Base-by-base conservation (phyloP, 1,140 invertebrate genomes). In the Leptinotarsa defecta region DNA sequence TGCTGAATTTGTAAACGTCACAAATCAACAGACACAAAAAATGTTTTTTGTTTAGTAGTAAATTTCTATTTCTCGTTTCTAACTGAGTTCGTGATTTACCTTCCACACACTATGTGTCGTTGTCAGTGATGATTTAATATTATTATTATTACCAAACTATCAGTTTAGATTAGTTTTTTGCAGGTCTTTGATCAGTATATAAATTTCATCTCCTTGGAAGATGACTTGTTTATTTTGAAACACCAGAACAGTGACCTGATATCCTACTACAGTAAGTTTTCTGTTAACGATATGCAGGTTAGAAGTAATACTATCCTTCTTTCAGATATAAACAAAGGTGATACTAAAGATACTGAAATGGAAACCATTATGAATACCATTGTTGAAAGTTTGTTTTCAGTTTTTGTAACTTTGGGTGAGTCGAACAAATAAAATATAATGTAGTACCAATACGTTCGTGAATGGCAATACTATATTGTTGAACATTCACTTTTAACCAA, bases 171-270 rank as follows among this genome's bases (percentile, higher is more conserved):
- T 43, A 43, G 34, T 24, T 24, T 19, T 48, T 81, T 81, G 34
- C 68, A 92, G 91, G 89, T 98, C 52, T 98, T 92, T 86, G 97
- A 98, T 87, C 98, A 99, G 86, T 99, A 99, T 90, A 89, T 99
- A 48, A 99, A 99, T 88, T 99, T 99, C 85, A 99, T 99, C 81
- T 95, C 95, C 48, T 87, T 99, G 72, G 98, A 99, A 89, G 97
- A 99, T 87, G 97, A 99, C 85, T 90, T 99, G 86, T 99, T 99
- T 87, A 92, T 96, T 76, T 88, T 99, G 73, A 92, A 94, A 84
- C 94, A 98, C 86, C 95, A 97, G 86, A 94, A 96, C 82, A 94
- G 94, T 81, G 95, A 98, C 80, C 85, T 90, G 49, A 89, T 98
- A 76, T 98, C 96, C 11, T 99, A 98, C 88, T 98, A 98, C 89